Percentiles rank a stretch among this genome's conserved stretches.
Conservation (phyloP, 2,113 vertebrate genomes). For the Capreolus pygargus region DNA sequence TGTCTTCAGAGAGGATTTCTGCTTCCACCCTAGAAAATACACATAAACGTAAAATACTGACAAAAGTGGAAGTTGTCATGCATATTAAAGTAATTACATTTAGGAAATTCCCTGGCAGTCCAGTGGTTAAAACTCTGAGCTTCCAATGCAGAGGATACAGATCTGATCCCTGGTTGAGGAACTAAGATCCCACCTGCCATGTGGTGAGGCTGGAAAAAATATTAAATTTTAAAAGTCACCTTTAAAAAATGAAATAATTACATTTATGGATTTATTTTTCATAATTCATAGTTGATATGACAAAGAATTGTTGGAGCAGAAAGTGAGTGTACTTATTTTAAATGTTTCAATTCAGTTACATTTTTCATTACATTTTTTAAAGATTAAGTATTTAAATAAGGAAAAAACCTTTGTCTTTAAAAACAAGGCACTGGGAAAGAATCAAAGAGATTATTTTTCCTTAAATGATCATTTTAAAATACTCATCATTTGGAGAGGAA, state of each 20-base stretch:
- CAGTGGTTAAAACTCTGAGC: not conserved
- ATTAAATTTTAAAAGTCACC: not conserved
- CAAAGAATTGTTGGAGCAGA: constrained; percentile 66
- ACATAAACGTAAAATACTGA: constrained; percentile 69
- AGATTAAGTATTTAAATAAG: constrained; percentile 64
- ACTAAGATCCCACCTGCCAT: not conserved
- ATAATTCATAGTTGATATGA: constrained; percentile 71
- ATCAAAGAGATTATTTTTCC: not conserved
- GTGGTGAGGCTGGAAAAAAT: not conserved
- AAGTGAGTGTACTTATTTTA: constrained; percentile 60
- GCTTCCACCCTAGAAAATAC: constrained; percentile 66
- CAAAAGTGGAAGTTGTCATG: constrained; percentile 60
- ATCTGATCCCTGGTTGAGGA: not conserved
- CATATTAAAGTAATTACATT: constrained; percentile 72
- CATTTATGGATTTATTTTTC: constrained; percentile 70
- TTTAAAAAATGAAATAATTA: not conserved
- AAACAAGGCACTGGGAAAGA: not conserved
- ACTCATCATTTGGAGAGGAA: not conserved
- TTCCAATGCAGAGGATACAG: not conserved
- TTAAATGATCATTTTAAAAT: not conserved
- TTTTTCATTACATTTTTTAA: constrained; percentile 56
- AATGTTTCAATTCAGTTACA: constrained; percentile 59
- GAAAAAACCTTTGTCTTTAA: not conserved
- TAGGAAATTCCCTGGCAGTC: constrained; percentile 18
- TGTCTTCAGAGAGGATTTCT: constrained; percentile 73